Conservation (phyloP, 2,888 invertebrate species). For the Campoplex capitator region DNA sequence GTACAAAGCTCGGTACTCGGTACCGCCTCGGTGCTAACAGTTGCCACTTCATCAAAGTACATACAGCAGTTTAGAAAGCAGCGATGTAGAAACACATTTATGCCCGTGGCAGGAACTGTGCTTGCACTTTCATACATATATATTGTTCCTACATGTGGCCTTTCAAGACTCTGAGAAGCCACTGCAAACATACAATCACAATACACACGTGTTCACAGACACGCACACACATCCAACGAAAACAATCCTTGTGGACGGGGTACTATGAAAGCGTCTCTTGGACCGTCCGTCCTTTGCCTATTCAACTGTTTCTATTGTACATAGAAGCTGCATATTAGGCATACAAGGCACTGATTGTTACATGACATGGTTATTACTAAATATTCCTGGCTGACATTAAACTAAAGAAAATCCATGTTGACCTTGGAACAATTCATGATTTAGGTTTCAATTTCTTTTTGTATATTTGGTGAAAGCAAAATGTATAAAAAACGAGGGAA, state of each 20-base stretch:
- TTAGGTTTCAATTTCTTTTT: too few relatives aligned
- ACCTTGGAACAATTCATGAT: background rate
- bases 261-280: background rate
- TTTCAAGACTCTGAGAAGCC: constrained; percentile 22
- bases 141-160: constrained; percentile 10
- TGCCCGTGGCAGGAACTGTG: constrained; percentile 43
- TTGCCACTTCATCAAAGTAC: constrained; percentile 69
- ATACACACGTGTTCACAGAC: background rate
- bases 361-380: background rate
- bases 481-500: too few relatives aligned
- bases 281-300: background rate
- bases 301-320: background rate
- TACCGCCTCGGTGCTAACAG: constrained; percentile 47
- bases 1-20: constrained; percentile 23
- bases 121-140: constrained; percentile 17
- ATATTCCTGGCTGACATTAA: background rate
- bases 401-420: background rate
- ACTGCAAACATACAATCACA: constrained; percentile 23
- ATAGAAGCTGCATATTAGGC: background rate
- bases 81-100: constrained; percentile 64
- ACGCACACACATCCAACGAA: background rate
- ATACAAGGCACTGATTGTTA: background rate
- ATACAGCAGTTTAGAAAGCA: constrained; percentile 64
- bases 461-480: too few relatives aligned
- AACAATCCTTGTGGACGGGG: constrained; percentile 22